These are phyloP conservation scores for Trematocara nigrifrons DNA, from an alignment of 2,113 vertebrate genomes.

Conservation along the genomic window DNA sequence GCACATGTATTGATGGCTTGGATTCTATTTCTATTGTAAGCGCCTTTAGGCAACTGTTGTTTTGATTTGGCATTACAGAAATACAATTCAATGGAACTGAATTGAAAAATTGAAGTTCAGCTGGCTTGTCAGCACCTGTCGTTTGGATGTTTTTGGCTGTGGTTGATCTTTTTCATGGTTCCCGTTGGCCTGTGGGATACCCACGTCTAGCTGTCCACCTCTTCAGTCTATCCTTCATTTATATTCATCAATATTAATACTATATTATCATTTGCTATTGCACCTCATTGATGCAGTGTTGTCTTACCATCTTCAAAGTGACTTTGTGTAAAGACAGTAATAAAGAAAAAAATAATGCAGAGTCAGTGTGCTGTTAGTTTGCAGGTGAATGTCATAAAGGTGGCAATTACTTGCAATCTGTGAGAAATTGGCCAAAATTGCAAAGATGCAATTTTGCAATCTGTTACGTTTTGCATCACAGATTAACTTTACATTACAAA, in stretches of 20 bases:
- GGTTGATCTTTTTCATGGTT: neutral
- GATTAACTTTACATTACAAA: neutral
- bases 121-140: neutral
- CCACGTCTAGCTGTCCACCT: neutral
- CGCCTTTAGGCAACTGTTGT: neutral
- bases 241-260: neutral
- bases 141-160: neutral
- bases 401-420: neutral
- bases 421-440: neutral
- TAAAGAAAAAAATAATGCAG: neutral
- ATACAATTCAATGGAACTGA: neutral
- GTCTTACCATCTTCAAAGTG: neutral
- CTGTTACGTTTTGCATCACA: neutral
- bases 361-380: neutral
- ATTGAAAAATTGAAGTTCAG: neutral
- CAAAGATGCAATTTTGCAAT: neutral
- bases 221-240: neutral
- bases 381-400: neutral
- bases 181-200: neutral
- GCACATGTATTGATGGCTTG: neutral
- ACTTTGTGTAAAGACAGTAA: neutral
- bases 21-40: neutral
- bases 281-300: neutral
- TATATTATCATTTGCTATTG: neutral
- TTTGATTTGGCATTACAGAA: neutral